These are phyloP conservation scores for Nasonia vitripennis DNA, from an alignment of 1,140 invertebrate species.

Conservation along the genomic window DNA sequence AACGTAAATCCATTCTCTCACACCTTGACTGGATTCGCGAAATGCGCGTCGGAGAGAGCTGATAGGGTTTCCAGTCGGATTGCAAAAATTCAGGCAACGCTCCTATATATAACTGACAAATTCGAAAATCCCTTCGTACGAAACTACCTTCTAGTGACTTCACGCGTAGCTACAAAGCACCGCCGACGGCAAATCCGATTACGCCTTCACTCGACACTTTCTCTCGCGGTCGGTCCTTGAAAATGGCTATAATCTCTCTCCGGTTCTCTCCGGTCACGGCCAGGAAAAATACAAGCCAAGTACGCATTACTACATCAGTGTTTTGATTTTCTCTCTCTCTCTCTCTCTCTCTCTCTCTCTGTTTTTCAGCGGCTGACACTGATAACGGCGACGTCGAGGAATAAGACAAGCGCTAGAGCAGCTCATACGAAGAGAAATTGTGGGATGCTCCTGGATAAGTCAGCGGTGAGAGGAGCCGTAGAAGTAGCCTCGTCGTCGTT, in stretches of 20 bases:
- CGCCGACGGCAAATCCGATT: not conserved
- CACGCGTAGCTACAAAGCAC: no score
- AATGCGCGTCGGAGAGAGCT: no score
- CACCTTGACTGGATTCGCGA: no score
- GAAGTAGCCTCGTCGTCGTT: not conserved
- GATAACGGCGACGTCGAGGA: not conserved
- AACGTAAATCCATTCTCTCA: no score
- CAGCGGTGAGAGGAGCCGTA: slow-evolving; percentile 4
- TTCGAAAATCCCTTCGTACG: no score
- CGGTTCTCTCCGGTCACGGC: no score
- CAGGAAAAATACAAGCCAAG: no score
- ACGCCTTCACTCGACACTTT: not conserved
- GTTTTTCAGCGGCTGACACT: not conserved
- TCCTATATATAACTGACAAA: no score
- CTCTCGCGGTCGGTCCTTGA: not conserved
- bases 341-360: not conserved
- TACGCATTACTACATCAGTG: not conserved
- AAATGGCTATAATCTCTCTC: not conserved
- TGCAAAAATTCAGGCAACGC: no score
- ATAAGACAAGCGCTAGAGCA: not conserved
- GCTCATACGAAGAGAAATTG: not conserved
- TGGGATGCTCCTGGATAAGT: slow-evolving; percentile 11
- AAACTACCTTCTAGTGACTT: no score
- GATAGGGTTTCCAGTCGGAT: no score
- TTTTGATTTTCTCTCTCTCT: not conserved